Conservation (phyloP, 2,888 invertebrate species). For the Hedychridium roseum region DNA sequence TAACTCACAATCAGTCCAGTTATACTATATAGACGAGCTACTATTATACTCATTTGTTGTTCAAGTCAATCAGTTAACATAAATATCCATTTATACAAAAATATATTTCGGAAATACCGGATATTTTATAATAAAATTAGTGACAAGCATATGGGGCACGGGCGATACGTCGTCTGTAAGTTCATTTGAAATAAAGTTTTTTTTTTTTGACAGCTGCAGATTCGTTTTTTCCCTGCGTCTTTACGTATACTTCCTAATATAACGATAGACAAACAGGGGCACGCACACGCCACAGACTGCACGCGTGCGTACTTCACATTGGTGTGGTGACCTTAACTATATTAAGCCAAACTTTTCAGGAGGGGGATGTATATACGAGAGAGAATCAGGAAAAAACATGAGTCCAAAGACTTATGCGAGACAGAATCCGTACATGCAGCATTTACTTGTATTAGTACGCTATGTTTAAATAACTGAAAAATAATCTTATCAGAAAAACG, state of each 20-base stretch:
- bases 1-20: too few relatives aligned
- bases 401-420: not conserved
- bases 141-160: too few relatives aligned
- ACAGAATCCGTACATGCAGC: not conserved
- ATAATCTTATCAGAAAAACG: too few relatives aligned
- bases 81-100: too few relatives aligned
- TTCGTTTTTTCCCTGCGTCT: not conserved
- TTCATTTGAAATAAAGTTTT: not conserved
- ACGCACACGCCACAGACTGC: slow-evolving; percentile 15
- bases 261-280: not conserved
- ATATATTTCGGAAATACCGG: too few relatives aligned
- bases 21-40: too few relatives aligned
- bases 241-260: slow-evolving; percentile 14
- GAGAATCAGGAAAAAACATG: not conserved
- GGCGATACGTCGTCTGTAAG: not conserved
- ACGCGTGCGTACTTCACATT: slow-evolving; percentile 27
- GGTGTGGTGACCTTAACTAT: slow-evolving; percentile 4
- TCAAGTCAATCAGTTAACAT: too few relatives aligned
- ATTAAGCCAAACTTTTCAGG: not conserved
- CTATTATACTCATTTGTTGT: too few relatives aligned
- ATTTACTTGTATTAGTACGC: too few relatives aligned
- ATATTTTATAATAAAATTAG: too few relatives aligned
- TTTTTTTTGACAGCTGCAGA: not conserved
- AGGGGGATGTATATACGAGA: not conserved
- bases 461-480: too few relatives aligned